These are phyloP conservation scores for Dromaius novaehollandiae DNA, from an alignment of 2,113 vertebrate genomes.

Conservation along the genomic window DNA sequence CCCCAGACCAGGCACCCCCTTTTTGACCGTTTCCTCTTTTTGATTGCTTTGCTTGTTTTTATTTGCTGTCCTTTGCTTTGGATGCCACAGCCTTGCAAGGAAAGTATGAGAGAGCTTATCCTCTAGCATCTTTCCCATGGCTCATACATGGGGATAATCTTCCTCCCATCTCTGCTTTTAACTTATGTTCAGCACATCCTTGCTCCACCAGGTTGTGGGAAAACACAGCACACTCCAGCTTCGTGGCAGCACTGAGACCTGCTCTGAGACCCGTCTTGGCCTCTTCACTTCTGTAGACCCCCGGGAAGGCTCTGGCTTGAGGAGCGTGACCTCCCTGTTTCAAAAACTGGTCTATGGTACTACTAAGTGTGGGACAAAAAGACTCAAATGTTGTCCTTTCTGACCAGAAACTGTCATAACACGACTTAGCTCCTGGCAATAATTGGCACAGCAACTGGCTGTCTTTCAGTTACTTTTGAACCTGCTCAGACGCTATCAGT, in stretches of 20 bases:
- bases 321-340: not conserved
- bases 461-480: not conserved
- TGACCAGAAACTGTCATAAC: not conserved
- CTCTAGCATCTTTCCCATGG: not conserved
- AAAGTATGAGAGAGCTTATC: not conserved
- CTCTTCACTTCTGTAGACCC: not conserved
- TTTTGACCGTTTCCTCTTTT: not conserved
- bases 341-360: not conserved
- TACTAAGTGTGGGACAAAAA: not conserved
- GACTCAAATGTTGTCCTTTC: not conserved
- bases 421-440: not conserved
- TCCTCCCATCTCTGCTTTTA: not conserved
- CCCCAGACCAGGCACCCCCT: not conserved
- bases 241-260: fast-evolving
- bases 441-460: not conserved
- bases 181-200: fast-evolving
- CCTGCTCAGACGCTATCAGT: not conserved
- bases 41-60: not conserved
- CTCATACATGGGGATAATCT: fast-evolving
- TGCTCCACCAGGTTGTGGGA: not conserved
- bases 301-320: not conserved
- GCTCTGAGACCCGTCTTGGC: not conserved
- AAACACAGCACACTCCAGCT: fast-evolving
- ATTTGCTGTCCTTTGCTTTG: not conserved
- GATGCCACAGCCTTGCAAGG: not conserved